Base-by-base conservation (phyloP, 53 echinoderm and acorn worm genomes). In the Astropecten irregularis region DNA sequence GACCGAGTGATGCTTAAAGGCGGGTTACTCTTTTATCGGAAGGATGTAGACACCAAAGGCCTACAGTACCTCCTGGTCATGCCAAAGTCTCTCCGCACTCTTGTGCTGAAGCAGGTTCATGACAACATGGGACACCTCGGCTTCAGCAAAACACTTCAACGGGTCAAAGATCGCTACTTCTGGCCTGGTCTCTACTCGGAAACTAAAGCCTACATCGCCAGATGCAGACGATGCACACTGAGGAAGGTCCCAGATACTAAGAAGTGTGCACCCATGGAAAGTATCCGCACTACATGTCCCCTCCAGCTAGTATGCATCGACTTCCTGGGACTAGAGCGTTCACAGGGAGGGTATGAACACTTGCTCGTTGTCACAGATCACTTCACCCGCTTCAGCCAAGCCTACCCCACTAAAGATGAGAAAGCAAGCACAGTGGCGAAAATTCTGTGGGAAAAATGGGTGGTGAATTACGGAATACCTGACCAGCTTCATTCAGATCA, bases 281-380 rank as follows among this genome's bases (percentile, higher is more conserved):
- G 14, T 10, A 83, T 88, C 42, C 39, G 51, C 6, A 77, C 89
- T 2, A 66, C 40, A 10, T 1, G 34, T 0, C 66, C 65, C 0
- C 25, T 81, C 2, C 77, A 87, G 23, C 44, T 87, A 2, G 71
- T 87, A 8, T 89, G 89, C 49, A 55, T 89, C 4, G 89, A 89
- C 39, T 89, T 89, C 53, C 33, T 89, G 3, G 32, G 42, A 7
- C 28, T 89, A 9, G 89, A 89, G 48, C 20, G 53, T 0, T 65
- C 83, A 3, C 13, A 31, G 9, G 83, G 83, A 6, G 84, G 76
- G 0, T 66, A 18, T 40, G 84, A 89, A 35, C 29, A 83, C 19
- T 27, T 89, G 0, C 40, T 89, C 49, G 89, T 89, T 0, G 56
- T 89, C 0, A 89, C 89, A 5, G 89, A 89, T 21, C 89, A 83